phyloP scores from a whole-genome alignment of 2,113 vertebrate species.

The Dromiciops gliroides region DNA sequence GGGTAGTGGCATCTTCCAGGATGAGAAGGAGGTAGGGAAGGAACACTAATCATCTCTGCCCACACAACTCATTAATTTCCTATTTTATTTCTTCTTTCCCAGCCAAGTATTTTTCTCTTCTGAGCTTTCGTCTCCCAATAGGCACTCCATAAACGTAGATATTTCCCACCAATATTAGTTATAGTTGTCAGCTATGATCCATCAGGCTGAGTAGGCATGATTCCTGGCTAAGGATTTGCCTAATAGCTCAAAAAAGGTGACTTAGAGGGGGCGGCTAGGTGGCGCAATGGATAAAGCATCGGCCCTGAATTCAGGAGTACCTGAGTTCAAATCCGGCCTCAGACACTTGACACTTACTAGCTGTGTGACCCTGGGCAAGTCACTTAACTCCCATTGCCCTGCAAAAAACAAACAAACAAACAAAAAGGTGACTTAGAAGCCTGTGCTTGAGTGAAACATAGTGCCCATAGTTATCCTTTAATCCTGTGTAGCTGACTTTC shows the following conservation, averaged over 20 bases:
- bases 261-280: too few relatives aligned
- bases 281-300: too few relatives aligned
- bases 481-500: not conserved
- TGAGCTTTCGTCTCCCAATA: not conserved
- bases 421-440: not conserved
- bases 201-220: not conserved
- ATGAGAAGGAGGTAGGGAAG: not conserved
- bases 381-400: too few relatives aligned
- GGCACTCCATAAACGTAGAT: not conserved
- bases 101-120: not conserved
- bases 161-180: not conserved
- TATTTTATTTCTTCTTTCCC: not conserved
- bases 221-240: not conserved
- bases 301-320: too few relatives aligned
- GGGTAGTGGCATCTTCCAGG: not conserved
- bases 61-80: not conserved
- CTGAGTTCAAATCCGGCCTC: too few relatives aligned
- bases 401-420: too few relatives aligned
- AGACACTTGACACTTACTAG: too few relatives aligned
- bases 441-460: not conserved
- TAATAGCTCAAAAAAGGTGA: not conserved
- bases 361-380: too few relatives aligned
- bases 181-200: not conserved
- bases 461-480: not conserved
- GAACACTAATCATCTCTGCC: not conserved